Base-by-base conservation (phyloP, 2,888 invertebrate species). In the Clitarchus hookeri region DNA sequence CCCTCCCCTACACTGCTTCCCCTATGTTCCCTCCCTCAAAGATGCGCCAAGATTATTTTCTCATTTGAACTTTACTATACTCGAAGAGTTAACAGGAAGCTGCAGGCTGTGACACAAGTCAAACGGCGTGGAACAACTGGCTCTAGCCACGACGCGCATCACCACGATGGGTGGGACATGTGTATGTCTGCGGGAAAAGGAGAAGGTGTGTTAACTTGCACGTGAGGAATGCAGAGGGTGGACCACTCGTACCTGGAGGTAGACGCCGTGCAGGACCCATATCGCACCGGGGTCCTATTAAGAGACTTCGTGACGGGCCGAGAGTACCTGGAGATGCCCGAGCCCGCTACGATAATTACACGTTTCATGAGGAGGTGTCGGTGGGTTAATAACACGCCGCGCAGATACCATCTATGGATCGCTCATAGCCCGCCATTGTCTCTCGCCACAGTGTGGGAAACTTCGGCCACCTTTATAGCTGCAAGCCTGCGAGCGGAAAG, bases 141-240 rank as follows among this genome's bases (percentile, higher is more conserved):
- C 79, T 77, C 77, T 25, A 23, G 77, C 25, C 25, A n/a, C 77
- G 77, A 77, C 4, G 48, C 44, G 44, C 53, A 79, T 48, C 65
- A 44, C 53, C 12, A 16, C 6, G 48, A 48, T 48, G 48, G 48
- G 65, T 19, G 65, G 36, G 80, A 36, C 77, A 79, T 85, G 85
- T 85, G 84, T 79, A 84, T 80, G 85, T 84, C 44, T 25, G 54
- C 36, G 86, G 86, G 36, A 25, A 26, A 23, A 79, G 44, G 27
- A 79, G 79, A 16, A 36, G 78, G 77, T 23, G 84, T 36, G 79
- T 27, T 27, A 79, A 27, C 79, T 25, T 36, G 36, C 36, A 36
- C 36, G 36, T 36, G 36, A 36, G 36, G 23, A 44, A 82, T n/a
- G 79, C 79, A 79, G 79, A 12, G 26, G 26, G 25, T 79, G 79